Base-by-base conservation (phyloP, 2,113 vertebrate genomes). In the Isichthys henryi region DNA sequence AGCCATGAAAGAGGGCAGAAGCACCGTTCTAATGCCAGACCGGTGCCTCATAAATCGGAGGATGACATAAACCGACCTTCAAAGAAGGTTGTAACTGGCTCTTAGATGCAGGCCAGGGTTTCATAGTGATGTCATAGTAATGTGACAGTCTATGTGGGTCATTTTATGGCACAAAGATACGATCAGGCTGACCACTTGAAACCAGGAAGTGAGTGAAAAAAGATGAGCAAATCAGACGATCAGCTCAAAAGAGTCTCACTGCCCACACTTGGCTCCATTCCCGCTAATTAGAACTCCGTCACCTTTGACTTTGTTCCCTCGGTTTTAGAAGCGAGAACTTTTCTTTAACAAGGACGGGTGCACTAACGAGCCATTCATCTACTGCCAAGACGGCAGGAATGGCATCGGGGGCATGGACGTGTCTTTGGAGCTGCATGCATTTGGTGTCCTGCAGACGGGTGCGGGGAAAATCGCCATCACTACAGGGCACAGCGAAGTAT, bases 281-380 rank as follows among this genome's bases (percentile, higher is more conserved):
- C 90, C 92, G 92, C 92, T 62, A 88, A 66, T 43, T 43, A 88
- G 58, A 62, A 89, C 93, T 85, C 89, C 53, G 27, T 91, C 48
- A 89, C 88, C 88, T 89, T 48, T 88, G 87, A 27, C n/a, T 91
- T 58, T 92, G 86, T 89, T 52, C 35, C 58, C 91, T 91, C 19
- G 5, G 53, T 56, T 19, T 56, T 56, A 56, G 53, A 56, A 23
- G 53, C 19, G 17, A 56, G 88, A 87, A 21, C 3, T 87, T 91
- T 92, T 21, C 53, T 92, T 88, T 94, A 94, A 93, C 92, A 91
- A 93, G 93, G 82, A 88, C 48, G 88, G 90, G 83, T 86, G 90
- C 45, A 45, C 74, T 74, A 89, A 90, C 58, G 27, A 89, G 91
- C 85, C 89, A 74, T 93, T 93, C 91, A 93, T 90, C 93, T 90